Evolutionary conservation across 2,888 invertebrate species (phyloP).

Genomic region (Meiosimyza decipiens): DNA sequence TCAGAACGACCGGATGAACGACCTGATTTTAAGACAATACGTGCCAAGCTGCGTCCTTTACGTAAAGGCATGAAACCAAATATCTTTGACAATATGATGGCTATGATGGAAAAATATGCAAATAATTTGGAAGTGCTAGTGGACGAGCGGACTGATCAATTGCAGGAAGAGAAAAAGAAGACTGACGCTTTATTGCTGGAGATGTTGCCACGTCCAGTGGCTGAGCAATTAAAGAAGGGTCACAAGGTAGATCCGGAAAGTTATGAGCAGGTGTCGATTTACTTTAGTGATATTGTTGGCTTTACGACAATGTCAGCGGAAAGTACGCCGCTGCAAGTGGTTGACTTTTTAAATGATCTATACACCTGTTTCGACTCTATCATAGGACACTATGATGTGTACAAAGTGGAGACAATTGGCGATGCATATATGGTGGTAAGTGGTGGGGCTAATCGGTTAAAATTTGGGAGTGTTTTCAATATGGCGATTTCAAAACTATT

Average conservation of each 20-base stretch:
- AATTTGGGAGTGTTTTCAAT: no score
- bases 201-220: constrained; percentile 91
- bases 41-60: constrained; percentile 82
- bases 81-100: constrained; percentile 98
- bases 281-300: constrained; percentile 95
- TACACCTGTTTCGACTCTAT: constrained; percentile 96
- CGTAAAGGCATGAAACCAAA: constrained; percentile 94
- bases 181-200: constrained; percentile 89
- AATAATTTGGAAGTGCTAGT: constrained; percentile 94
- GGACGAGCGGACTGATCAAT: constrained; percentile 91
- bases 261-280: constrained; percentile 88
- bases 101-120: constrained; percentile 97
- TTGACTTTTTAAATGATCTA: constrained; percentile 91
- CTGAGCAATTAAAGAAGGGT: constrained; percentile 90
- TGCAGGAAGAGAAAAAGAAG: constrained; percentile 96
- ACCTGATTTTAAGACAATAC: constrained; percentile 86
- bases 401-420: constrained; percentile 93
- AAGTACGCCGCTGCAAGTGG: constrained; percentile 90
- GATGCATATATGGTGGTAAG: constrained; percentile 91
- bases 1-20: constrained; percentile 80
- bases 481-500: neutral
- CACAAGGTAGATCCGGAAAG: constrained; percentile 89
- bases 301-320: constrained; percentile 93
- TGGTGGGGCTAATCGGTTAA: constrained; percentile 7
- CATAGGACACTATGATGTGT: constrained; percentile 91